phyloP scores from a whole-genome alignment of 2,113 vertebrate species.

The Coptodon rendalli region DNA sequence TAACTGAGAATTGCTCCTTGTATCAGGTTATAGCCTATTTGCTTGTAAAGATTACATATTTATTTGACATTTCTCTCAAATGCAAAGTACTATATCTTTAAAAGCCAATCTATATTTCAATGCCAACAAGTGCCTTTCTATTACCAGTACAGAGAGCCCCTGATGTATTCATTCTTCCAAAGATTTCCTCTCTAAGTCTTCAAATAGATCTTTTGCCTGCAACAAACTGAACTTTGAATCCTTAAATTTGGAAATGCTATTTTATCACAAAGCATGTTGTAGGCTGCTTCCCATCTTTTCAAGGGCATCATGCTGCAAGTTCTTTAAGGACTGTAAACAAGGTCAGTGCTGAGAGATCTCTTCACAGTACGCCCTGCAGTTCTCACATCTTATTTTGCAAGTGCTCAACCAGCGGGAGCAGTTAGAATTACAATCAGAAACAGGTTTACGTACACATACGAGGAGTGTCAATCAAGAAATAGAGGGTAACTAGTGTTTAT shows the following conservation, averaged over 20 bases:
- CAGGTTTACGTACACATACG: not conserved
- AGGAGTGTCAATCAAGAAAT: not conserved
- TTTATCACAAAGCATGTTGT: not conserved
- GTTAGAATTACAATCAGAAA: not conserved
- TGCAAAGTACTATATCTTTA: not conserved
- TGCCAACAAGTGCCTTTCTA: not conserved
- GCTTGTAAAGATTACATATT: not conserved
- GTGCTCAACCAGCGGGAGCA: not conserved
- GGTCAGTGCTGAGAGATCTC: constrained; percentile 8
- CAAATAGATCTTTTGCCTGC: not conserved
- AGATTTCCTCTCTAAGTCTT: not conserved
- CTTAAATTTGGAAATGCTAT: not conserved
- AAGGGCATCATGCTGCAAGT: not conserved
- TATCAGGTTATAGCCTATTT: not conserved
- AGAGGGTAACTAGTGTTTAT: not conserved
- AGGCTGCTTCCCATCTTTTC: not conserved
- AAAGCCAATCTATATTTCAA: not conserved
- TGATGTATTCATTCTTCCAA: not conserved
- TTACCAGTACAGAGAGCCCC: not conserved
- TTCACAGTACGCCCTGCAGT: not conserved
- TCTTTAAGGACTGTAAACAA: not conserved
- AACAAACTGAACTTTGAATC: not conserved
- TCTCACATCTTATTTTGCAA: not conserved
- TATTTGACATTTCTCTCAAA: not conserved
- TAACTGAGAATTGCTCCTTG: not conserved